Evolutionary conservation across 1,140 invertebrate species (phyloP).

Genomic region (Aphaenogaster floridana): DNA sequence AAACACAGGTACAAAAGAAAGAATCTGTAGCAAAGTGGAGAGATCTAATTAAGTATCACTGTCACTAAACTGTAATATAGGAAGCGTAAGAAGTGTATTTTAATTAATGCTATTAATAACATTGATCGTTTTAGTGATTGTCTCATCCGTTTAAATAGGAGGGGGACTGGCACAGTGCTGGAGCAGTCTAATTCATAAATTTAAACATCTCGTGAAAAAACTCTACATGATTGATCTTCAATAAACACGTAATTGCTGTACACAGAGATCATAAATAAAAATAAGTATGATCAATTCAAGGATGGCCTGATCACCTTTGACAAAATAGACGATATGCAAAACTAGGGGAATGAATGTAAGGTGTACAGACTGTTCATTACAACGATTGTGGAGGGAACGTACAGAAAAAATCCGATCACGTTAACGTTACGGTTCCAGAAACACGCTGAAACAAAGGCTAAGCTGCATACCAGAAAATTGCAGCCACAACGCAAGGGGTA

Average conservation of each 20-base stretch:
- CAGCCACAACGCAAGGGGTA: constrained; percentile 72
- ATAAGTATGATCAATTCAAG: constrained; percentile 19
- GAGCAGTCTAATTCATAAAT: not conserved
- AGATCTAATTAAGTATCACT: constrained; percentile 36
- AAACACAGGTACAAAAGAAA: constrained; percentile 67
- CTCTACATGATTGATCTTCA: not conserved
- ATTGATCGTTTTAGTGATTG: not conserved
- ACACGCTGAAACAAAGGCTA: constrained; percentile 63
- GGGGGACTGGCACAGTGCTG: constrained; percentile 19
- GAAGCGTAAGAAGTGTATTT: constrained; percentile 23
- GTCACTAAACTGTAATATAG: constrained; percentile 39
- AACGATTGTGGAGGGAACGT: constrained; percentile 25
- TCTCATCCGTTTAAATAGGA: not conserved
- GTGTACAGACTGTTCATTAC: constrained; percentile 43
- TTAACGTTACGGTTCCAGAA: constrained; percentile 75
- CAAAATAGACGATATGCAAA: constrained; percentile 63
- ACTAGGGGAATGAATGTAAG: constrained; percentile 59
- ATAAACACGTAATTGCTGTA: not conserved
- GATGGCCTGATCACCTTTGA: not conserved
- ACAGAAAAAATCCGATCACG: constrained; percentile 33
- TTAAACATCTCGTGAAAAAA: constrained; percentile 3
- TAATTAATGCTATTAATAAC: constrained; percentile 32
- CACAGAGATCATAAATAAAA: constrained; percentile 8
- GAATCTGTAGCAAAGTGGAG: constrained; percentile 49
- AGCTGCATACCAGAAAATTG: constrained; percentile 76